A percentile compares a stretch with the other conserved stretches of the same genome.
Evolutionary conservation across 2,113 vertebrate genomes (phyloP).

Genomic region (Epinephelus lanceolatus): DNA sequence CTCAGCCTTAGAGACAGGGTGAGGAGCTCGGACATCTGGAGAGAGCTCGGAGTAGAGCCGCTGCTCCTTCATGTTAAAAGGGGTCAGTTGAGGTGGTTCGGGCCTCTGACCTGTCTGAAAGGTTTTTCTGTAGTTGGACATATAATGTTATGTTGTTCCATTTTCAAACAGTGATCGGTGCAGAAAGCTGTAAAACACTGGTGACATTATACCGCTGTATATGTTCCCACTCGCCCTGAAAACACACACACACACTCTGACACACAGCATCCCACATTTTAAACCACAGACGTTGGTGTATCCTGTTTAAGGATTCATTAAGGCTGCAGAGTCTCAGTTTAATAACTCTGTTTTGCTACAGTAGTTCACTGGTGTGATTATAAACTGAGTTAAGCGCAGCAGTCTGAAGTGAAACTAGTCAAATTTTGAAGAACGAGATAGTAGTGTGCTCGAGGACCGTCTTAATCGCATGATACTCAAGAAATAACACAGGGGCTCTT

Average conservation of each 20-base stretch:
- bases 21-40: too few species aligned
- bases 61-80: too few species aligned
- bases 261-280: background rate
- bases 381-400: background rate
- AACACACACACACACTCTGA: background rate
- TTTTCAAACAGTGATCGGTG: background rate
- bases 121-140: too few species aligned
- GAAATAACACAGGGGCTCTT: too few species aligned
- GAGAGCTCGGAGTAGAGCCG: too few species aligned
- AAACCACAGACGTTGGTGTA: background rate
- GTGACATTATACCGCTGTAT: background rate
- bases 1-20: too few species aligned
- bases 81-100: too few species aligned
- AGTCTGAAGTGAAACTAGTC: background rate
- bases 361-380: background rate
- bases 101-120: background rate
- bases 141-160: background rate
- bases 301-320: background rate
- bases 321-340: background rate
- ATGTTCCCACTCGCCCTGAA: too few species aligned
- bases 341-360: background rate
- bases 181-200: background rate
- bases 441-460: too few species aligned
- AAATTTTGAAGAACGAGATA: background rate
- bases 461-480: too few species aligned